Base-by-base conservation (phyloP, 2,888 invertebrate genomes). In the Parasteatoda lunata region DNA sequence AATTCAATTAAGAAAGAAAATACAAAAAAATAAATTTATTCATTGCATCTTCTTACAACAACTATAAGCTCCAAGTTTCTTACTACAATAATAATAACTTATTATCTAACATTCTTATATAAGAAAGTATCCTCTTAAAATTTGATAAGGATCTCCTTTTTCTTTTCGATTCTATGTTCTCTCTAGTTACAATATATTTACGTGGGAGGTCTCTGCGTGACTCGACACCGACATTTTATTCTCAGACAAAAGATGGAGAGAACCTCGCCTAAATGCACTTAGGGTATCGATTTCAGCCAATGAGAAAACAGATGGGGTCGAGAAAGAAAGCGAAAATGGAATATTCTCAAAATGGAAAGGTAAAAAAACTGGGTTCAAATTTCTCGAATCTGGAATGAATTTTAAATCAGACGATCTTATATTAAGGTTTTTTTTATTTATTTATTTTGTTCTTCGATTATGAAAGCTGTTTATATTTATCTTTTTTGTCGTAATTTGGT, bases 251-350 rank as follows among this genome's bases (percentile, higher is more conserved):
- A 72, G 49, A 48, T n/a, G n/a, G 73, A 48, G 59, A 54, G 76
- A 65, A 70, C 6, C 70, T 64, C 54, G 15, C 76, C 13, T 45
- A 70, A 65, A 72, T 72, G 77, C 71, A 66, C 76, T 72, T 45
- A 71, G 77, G 77, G 47, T 72, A 83, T 83, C 72, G 15, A 6
- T n/a, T 83, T 83, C 59, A 59, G 4, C 59, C 59, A 59, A 59
- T 59, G 59, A 59, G 59, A 59, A 59, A 13, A n/a, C 11, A 59
- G 59, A 59, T 59, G 59, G 11, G 11, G 11, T 59, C 59, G n/a
- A 59, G n/a, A 7, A n/a, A 59, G 59, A 3, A 59, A n/a, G n/a
- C 9, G 59, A 13, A n/a, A 59, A 59, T 59, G n/a, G 59, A 59
- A 59, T 59, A 59, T 59, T 13, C 30, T 30, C 11, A n/a, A 59